Evolutionary conservation across 2,797 vertebrate species (phyloP), one percentile per base, ranked within the genome.

Genomic region (Pseudochirops corinnae): DNA sequence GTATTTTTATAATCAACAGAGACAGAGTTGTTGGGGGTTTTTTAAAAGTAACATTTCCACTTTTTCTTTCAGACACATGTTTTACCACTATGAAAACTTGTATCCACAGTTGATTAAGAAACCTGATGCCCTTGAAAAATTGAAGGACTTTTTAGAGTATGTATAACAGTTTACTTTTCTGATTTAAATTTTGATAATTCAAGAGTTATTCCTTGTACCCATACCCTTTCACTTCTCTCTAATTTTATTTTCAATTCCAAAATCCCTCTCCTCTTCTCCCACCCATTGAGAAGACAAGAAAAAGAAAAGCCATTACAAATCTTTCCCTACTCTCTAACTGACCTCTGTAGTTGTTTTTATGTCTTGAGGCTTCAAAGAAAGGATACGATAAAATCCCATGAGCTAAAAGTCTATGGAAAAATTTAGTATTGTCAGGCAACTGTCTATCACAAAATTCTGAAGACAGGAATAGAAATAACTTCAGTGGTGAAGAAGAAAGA

Each of bases 41-140:
- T 74, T 74, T 74, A 39, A 4, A 74, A 74, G 92, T 98, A 97
- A 98, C 29, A 31, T 92, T 92, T 98, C 91, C 31, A 94, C 28
- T 39, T 98, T 3, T 98, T 95, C 0, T 98, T 98, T 96, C 98
- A 99, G 99, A 98, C 99, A 99, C 94, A 99, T 99, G 98, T 98
- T 98, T 96, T 99, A 99, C 97, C 99, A 99, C 98, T 99, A 99
- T 98, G 97, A 97, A 98, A 99, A 99, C 98, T 99, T 99, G 98
- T 99, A 99, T 96, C 99, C 99, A 0, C 99, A 99, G 98, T 97
- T 99, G 96, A 99, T 99, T 98, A 97, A 97, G 14, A 96, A 98
- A 33, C 98, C 98, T 0, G 33, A 97, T 53, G 28, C 99, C 57
- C 94, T 99, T 55, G 94, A 90, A 6, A 98, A 97, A 33, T 99